Evolutionary conservation across 2,113 vertebrate species (phyloP).

Genomic region (Indicator indicator): DNA sequence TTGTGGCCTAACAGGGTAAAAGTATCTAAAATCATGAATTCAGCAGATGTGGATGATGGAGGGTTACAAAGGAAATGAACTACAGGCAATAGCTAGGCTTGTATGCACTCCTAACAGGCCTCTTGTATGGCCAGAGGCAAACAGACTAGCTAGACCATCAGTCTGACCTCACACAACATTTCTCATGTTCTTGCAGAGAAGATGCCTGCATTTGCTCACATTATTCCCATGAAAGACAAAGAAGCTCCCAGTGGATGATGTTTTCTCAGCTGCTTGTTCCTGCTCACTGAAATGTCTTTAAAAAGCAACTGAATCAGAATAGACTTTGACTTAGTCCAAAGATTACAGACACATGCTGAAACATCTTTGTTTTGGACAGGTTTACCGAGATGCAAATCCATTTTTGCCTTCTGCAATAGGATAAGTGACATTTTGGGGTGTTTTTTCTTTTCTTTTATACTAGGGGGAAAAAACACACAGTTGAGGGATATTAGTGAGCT

Average conservation of each 20-base stretch:
- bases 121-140: not conserved
- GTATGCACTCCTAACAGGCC: not conserved
- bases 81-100: not conserved
- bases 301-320: not conserved
- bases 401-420: not conserved
- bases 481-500: not conserved
- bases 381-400: not conserved
- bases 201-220: not conserved
- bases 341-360: not conserved
- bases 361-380: not conserved
- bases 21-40: not conserved
- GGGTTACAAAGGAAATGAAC: not conserved
- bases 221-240: not conserved
- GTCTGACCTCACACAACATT: not conserved
- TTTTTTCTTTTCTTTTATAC: not conserved
- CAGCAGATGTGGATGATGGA: not conserved
- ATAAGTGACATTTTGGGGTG: not conserved
- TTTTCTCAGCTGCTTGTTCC: not conserved
- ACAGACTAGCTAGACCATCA: not conserved
- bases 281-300: not conserved
- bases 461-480: fast-evolving
- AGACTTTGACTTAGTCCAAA: not conserved
- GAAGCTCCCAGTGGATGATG: not conserved
- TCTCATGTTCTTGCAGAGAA: not conserved
- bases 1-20: not conserved